A percentile compares a stretch with the other conserved stretches of the same genome.
phyloP scores from a whole-genome alignment of 2,888 invertebrate species.

The Doris montereyensis region DNA sequence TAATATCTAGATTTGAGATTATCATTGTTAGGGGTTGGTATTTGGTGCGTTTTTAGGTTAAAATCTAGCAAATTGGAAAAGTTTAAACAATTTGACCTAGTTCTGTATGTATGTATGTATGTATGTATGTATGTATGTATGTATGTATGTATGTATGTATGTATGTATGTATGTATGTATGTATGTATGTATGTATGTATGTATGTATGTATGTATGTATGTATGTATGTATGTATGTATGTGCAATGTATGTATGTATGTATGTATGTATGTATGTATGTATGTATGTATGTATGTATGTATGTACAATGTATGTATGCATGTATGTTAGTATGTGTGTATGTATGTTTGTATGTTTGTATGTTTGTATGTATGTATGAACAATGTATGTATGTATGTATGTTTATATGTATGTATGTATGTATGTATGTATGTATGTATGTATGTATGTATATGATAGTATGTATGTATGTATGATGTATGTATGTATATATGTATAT shows the following conservation, averaged over 20 bases:
- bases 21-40: no score
- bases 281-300: no score
- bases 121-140: neutral
- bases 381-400: neutral
- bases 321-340: neutral
- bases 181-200: neutral
- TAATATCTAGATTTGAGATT: no score
- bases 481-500: neutral
- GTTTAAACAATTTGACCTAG: no score
- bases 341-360: neutral
- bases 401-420: neutral
- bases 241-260: neutral
- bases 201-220: neutral
- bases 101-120: neutral
- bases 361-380: neutral
- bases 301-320: no score
- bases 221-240: neutral
- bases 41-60: no score
- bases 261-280: neutral
- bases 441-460: neutral
- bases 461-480: neutral
- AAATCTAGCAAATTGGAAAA: no score
- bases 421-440: neutral
- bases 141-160: neutral
- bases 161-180: neutral